These are phyloP conservation scores for Meriones psammophilus DNA, from an alignment of 2,797 vertebrate genomes.

Conservation along the genomic window DNA sequence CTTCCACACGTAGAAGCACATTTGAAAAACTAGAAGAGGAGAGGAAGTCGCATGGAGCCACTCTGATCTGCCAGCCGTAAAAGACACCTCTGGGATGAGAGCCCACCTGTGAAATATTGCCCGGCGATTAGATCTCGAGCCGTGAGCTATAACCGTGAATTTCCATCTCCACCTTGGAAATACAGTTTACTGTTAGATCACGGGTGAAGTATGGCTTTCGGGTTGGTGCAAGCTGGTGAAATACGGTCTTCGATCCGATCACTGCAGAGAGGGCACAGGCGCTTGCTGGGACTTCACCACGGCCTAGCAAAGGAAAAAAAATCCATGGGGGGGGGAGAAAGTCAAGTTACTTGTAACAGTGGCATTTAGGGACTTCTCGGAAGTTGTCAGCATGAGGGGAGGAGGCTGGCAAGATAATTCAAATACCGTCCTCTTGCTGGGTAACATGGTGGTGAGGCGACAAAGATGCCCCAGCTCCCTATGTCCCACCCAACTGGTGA, in stretches of 20 bases:
- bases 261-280: background rate
- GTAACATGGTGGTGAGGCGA: background rate
- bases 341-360: background rate
- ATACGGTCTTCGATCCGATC: constrained; percentile 79
- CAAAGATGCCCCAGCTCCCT: accelerated
- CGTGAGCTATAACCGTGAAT: constrained; percentile 74
- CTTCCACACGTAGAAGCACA: background rate
- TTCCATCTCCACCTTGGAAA: constrained; percentile 85
- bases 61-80: constrained; percentile 36
- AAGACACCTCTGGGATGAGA: constrained; percentile 58
- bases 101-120: constrained; percentile 78
- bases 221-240: constrained; percentile 62
- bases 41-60: background rate
- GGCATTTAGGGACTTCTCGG: background rate
- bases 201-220: constrained; percentile 78
- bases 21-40: background rate
- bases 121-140: constrained; percentile 80
- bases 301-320: background rate
- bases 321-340: background rate
- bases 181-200: constrained; percentile 83
- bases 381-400: background rate
- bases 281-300: background rate
- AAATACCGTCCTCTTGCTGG: background rate
- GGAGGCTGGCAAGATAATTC: background rate
- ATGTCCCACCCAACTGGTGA: background rate